Evolutionary conservation across 2,113 vertebrate species (phyloP).

Genomic region (Zosterops japonicus): DNA sequence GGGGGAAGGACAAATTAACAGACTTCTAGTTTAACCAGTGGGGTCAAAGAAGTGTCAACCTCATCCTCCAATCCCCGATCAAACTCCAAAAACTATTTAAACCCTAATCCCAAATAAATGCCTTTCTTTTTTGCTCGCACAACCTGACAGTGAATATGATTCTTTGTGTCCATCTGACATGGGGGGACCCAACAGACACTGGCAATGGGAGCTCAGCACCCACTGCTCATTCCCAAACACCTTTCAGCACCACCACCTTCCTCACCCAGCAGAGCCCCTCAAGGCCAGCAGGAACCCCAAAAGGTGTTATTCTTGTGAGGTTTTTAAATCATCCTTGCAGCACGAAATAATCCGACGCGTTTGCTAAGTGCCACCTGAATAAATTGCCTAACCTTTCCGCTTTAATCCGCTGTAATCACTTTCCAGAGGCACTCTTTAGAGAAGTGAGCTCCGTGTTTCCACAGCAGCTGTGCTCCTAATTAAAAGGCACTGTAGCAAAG

Average conservation of each 20-base stretch:
- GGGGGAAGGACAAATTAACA: too few species aligned
- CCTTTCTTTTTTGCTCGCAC: too few species aligned
- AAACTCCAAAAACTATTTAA: too few species aligned
- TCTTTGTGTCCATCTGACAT: too few species aligned
- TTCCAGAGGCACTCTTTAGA: constrained; percentile 48
- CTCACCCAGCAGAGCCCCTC: not conserved
- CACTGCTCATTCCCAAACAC: not conserved
- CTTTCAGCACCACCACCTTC: not conserved
- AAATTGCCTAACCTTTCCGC: constrained; percentile 49
- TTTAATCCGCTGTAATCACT: constrained; percentile 58
- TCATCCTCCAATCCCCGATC: too few species aligned
- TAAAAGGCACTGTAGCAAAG: constrained; percentile 70
- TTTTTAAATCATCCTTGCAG: not conserved
- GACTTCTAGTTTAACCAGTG: too few species aligned
- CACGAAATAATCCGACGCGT: not conserved
- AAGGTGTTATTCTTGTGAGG: not conserved
- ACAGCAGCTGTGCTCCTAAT: constrained; percentile 59
- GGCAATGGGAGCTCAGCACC: not conserved
- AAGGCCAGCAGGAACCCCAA: not conserved
- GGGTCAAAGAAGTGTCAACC: too few species aligned
- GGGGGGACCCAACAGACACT: rapidly evolving
- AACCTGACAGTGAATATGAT: too few species aligned
- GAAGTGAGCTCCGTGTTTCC: constrained; percentile 49
- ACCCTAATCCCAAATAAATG: too few species aligned
- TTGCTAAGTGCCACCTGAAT: constrained; percentile 29